Evolutionary conservation across 2,797 vertebrate species (phyloP), one percentile per base, ranked within the genome.

Genomic region (Coccyzus lansbergi): DNA sequence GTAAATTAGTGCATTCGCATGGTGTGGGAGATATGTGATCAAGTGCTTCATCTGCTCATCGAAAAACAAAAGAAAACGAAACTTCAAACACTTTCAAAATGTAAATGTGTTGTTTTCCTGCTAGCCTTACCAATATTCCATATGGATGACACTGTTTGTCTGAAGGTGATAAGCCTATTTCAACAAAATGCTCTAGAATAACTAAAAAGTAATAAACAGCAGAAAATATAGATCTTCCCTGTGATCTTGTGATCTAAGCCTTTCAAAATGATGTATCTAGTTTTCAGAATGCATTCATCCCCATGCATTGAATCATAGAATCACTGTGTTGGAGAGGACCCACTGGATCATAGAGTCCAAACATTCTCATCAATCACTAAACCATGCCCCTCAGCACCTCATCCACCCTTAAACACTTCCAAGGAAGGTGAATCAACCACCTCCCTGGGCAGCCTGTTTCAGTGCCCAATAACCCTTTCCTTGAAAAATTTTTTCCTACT

Each of bases 21-120:
- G 62, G 34, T 5, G 8, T 72, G 53, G 65, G 42, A 86, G 42
- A 12, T 25, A 15, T 16, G 12, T 72, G 83, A 90, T 93, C 62
- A 71, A 81, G 7, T 81, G 62, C 44, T 83, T 86, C 81, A 67
- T 85, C 76, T 64, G 29, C 59, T 51, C 21, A 70, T 84, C 16
- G 86, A 56, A 86, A 93, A 93, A n/a, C 40, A 74, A 92, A 79
- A 86, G 68, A 87, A 59, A 92, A 88, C 33, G 79, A 69, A 91
- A 67, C 79, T 92, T 91, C 72, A 86, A 72, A 88, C 14, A 19
- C 20, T 28, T 74, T 86, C 36, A 60, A 5, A 67, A 81, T 76
- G 67, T 86, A 91, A 87, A 91, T 83, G 17, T 49, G 25, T 63
- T 89, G 33, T 91, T 95, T 90, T 91, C 26, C 46, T 85, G 38